These are phyloP conservation scores for Slavum lentiscoides DNA, from an alignment of 2,888 invertebrate species.

Conservation along the genomic window DNA sequence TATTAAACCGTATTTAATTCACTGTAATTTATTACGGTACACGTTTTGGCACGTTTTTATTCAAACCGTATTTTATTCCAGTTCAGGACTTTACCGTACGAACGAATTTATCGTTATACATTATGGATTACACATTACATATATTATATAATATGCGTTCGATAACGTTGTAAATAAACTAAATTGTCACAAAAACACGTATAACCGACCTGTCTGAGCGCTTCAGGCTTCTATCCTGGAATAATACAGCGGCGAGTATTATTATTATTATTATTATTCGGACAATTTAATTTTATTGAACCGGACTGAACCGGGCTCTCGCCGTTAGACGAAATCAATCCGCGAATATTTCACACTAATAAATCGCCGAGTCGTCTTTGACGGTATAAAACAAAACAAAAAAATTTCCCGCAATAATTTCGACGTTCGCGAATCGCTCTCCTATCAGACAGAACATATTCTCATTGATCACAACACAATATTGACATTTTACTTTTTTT, in stretches of 20 bases:
- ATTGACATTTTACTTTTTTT: too few relatives aligned
- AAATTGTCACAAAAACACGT: background rate
- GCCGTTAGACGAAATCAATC: too few relatives aligned
- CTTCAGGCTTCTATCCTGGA: background rate
- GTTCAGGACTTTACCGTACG: background rate
- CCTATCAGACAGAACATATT: too few relatives aligned
- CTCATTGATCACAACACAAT: too few relatives aligned
- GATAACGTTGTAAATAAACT: background rate
- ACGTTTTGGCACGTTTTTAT: slow-evolving; percentile 8
- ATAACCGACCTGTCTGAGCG: background rate
- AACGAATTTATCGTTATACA: background rate
- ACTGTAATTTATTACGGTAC: slow-evolving; percentile 17
- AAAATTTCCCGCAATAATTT: too few relatives aligned
- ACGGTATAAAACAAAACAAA: too few relatives aligned
- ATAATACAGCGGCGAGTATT: background rate
- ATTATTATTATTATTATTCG: too few relatives aligned
- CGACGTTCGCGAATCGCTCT: too few relatives aligned
- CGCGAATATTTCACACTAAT: too few relatives aligned
- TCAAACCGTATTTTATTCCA: background rate
- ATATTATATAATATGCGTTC: background rate
- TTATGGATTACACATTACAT: background rate
- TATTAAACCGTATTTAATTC: slow-evolving; percentile 22
- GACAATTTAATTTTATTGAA: background rate
- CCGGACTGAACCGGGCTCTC: too few relatives aligned
- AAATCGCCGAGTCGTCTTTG: too few relatives aligned